Percentiles rank a stretch among this genome's conserved stretches.
Evolutionary conservation across 2,797 vertebrate genomes (phyloP).

Genomic region (Pelobates cultripes): DNA sequence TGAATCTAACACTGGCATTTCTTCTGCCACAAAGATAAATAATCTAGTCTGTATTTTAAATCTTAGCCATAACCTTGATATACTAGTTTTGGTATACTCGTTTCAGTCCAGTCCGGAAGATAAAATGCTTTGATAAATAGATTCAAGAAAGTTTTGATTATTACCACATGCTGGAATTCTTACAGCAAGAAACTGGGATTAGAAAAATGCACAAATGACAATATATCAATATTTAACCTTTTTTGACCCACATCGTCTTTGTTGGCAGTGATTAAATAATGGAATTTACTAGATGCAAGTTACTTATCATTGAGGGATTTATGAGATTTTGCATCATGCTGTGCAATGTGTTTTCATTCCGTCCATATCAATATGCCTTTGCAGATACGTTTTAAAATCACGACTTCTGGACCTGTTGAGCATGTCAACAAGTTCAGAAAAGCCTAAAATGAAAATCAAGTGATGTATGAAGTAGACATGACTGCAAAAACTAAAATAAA

Average conservation of each 20-base stretch:
- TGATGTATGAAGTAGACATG: too few relatives aligned
- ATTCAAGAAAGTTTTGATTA: slow-evolving; percentile 10
- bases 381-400: not conserved
- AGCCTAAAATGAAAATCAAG: too few relatives aligned
- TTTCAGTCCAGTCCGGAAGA: not conserved
- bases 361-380: not conserved
- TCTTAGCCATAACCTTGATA: too few relatives aligned
- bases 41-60: too few relatives aligned
- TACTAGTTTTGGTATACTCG: not conserved
- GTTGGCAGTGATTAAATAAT: slow-evolving; percentile 9
- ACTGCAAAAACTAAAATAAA: too few relatives aligned
- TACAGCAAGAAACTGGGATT: not conserved
- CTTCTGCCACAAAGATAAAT: too few relatives aligned
- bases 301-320: not conserved
- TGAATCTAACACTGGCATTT: too few relatives aligned
- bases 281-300: slow-evolving; percentile 9
- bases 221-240: slow-evolving; percentile 36
- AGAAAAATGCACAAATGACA: slow-evolving; percentile 1
- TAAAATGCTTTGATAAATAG: slow-evolving; percentile 10
- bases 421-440: too few relatives aligned
- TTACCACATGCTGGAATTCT: slow-evolving; percentile 4
- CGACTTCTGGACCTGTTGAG: too few relatives aligned
- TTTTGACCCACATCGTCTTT: not conserved
- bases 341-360: not conserved
- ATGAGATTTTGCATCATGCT: slow-evolving; percentile 9